Evolutionary conservation across 2,888 invertebrate genomes (phyloP).

Genomic region (Campoplex capitator): DNA sequence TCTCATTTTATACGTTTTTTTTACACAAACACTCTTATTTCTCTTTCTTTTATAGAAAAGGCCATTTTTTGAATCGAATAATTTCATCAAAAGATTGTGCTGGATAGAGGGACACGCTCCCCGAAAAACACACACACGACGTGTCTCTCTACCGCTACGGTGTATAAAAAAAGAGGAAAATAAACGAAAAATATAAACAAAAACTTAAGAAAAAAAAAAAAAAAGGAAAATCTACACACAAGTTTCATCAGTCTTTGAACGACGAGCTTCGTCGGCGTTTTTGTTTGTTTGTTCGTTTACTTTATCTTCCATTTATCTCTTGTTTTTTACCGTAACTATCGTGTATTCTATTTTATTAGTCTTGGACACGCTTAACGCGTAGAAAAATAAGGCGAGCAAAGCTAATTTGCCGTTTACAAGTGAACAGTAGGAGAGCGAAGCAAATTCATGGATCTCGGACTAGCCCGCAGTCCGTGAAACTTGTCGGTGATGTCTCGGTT

Average conservation of each 20-base stretch:
- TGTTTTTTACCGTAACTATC: constrained; percentile 33
- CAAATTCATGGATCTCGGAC: constrained; percentile 37
- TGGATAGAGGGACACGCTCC: constrained; percentile 27
- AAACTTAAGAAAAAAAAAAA: not conserved
- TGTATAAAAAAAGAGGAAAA: constrained; percentile 32
- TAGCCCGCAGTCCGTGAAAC: constrained; percentile 57
- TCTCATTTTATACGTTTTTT: not conserved
- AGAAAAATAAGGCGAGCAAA: constrained; percentile 70
- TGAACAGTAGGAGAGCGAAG: constrained; percentile 54
- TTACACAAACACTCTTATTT: constrained; percentile 1
- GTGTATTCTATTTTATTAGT: constrained; percentile 48
- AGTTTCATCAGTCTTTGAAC: constrained; percentile 71
- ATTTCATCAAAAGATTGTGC: constrained; percentile 47
- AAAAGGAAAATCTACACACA: constrained; percentile 54
- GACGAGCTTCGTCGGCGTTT: constrained; percentile 46
- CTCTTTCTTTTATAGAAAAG: constrained; percentile 33
- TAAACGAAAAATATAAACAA: constrained; percentile 24
- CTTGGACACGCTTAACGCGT: constrained; percentile 63
- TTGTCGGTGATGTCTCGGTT: not conserved
- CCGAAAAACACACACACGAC: not conserved
- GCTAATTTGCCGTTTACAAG: constrained; percentile 65
- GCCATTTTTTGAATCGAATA: constrained; percentile 52
- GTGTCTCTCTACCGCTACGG: constrained; percentile 27
- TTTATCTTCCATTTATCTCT: not conserved
- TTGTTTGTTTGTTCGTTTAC: constrained; percentile 20